Evolutionary conservation across 2,797 vertebrate species (phyloP).

Genomic region (Acanthornis magna): DNA sequence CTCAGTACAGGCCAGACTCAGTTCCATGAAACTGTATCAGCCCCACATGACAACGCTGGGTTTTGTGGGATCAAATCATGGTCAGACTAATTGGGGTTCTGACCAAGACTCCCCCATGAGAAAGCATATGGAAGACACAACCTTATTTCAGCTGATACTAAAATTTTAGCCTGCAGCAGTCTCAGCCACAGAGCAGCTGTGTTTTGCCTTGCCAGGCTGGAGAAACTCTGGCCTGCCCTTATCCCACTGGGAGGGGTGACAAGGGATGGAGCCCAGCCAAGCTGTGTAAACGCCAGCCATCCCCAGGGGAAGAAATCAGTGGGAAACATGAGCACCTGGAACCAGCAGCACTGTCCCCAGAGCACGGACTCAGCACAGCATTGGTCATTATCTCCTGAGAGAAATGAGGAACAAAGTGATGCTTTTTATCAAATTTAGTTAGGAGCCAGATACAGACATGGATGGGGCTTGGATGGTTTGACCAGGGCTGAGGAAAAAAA

Average conservation of each 20-base stretch:
- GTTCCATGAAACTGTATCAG: background rate
- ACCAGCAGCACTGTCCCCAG: background rate
- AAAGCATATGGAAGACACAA: background rate
- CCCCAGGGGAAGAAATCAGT: background rate
- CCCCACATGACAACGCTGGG: background rate
- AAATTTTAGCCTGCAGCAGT: slow-evolving; percentile 9
- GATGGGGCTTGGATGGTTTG: background rate
- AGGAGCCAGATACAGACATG: background rate
- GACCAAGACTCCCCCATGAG: background rate
- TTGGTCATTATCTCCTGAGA: fast-evolving
- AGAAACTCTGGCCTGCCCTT: background rate
- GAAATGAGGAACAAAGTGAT: background rate
- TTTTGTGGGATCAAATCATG: background rate
- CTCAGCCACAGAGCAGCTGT: slow-evolving; percentile 49
- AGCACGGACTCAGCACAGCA: fast-evolving
- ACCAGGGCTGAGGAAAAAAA: too few relatives aligned
- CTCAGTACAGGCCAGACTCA: background rate
- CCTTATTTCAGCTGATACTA: background rate
- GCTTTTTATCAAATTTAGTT: background rate
- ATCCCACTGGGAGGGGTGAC: background rate
- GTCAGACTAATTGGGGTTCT: slow-evolving; percentile 6
- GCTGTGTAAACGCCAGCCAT: background rate
- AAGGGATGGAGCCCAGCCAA: background rate
- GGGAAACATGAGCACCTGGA: background rate
- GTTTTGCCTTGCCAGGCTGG: background rate